Conservation (phyloP, 2,888 invertebrate species). For the Sthenelais limicola region DNA sequence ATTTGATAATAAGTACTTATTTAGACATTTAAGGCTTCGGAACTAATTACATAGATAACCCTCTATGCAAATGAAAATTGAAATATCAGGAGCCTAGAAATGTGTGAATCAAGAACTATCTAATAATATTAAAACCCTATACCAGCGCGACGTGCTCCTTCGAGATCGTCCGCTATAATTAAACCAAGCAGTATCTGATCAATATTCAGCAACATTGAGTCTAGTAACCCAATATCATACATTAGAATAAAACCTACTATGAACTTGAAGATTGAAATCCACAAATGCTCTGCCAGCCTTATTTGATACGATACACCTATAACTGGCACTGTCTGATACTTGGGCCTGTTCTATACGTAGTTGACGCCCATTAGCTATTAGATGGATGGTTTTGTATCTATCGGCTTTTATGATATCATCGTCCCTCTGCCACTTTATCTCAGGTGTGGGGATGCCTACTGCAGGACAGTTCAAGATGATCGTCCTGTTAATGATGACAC, state of each 20-base stretch:
- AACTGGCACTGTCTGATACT: conserved; percentile 64
- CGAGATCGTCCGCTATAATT: too few species aligned
- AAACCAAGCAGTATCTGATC: too few species aligned
- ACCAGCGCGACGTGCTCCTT: neutral
- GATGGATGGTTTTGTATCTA: conserved; percentile 49
- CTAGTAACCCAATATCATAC: neutral
- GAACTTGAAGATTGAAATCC: conserved; percentile 61
- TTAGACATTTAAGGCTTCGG: too few species aligned
- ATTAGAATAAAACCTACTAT: conserved; percentile 39
- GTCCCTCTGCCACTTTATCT: conserved; percentile 66
- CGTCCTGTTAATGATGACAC: conserved; percentile 63
- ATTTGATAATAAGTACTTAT: too few species aligned
- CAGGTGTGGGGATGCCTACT: conserved; percentile 65
- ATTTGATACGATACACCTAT: conserved; percentile 73
- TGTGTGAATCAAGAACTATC: neutral
- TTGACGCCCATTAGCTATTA: conserved; percentile 62
- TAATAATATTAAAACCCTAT: neutral
- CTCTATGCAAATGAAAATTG: too few species aligned
- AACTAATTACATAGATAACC: too few species aligned
- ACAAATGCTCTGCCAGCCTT: conserved; percentile 72
- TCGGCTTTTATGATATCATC: conserved; percentile 49
- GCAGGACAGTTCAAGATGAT: conserved; percentile 68
- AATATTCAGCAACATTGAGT: too few species aligned
- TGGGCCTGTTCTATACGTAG: conserved; percentile 60
- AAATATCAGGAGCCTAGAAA: neutral